phyloP scores from a whole-genome alignment of 92 coral and sea anemone species.

The Metridium senile region DNA sequence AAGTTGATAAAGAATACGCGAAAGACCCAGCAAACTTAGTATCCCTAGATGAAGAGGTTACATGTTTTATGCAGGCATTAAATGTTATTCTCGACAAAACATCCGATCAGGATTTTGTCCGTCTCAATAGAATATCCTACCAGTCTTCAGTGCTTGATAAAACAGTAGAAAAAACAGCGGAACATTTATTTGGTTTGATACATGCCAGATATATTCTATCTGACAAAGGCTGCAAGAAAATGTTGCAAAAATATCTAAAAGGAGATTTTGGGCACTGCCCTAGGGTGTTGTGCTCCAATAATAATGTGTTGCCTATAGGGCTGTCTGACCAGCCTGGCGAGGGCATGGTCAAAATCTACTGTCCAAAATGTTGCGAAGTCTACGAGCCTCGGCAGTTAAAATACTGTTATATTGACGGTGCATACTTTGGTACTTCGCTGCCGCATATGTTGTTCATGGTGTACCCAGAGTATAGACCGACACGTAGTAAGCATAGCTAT shows the following conservation, averaged over 20 bases:
- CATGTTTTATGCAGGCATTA: conserved; percentile 64
- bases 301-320: conserved; percentile 84
- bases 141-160: conserved; percentile 48
- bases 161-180: conserved; percentile 63
- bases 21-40: conserved; percentile 80
- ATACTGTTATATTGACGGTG: conserved; percentile 77
- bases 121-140: conserved; percentile 51
- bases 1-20: conserved; percentile 81
- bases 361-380: conserved; percentile 82
- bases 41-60: conserved; percentile 76
- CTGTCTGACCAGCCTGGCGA: conserved; percentile 81
- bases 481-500: conserved; percentile 58
- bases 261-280: conserved; percentile 91
- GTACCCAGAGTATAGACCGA: conserved; percentile 76
- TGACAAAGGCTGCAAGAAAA: conserved; percentile 80
- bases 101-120: conserved; percentile 47
- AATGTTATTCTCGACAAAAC: conserved; percentile 65
- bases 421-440: conserved; percentile 76
- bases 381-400: conserved; percentile 72
- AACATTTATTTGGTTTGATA: conserved; percentile 71
- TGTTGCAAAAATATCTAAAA: conserved; percentile 74
- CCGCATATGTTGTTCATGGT: conserved; percentile 94
- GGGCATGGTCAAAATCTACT: conserved; percentile 77
- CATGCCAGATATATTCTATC: conserved; percentile 80
- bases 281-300: conserved; percentile 70